These are phyloP conservation scores for Baryphthengus martii DNA, from an alignment of 2,113 vertebrate species.

Conservation along the genomic window DNA sequence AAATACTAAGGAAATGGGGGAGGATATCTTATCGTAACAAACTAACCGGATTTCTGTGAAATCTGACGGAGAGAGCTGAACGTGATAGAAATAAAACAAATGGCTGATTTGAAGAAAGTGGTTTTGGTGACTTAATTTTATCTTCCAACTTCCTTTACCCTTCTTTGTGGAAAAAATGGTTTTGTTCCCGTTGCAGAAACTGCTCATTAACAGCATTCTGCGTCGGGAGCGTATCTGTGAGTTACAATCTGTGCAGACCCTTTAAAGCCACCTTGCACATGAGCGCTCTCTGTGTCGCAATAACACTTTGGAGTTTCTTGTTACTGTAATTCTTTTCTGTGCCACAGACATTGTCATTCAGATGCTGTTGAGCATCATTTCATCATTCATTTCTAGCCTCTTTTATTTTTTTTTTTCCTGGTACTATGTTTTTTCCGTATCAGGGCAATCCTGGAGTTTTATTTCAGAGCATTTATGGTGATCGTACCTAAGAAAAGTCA, in stretches of 20 bases:
- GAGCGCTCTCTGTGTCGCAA: background rate
- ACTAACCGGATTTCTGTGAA: background rate
- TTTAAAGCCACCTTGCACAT: background rate
- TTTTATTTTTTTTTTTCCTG: no score
- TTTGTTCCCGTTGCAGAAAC: background rate
- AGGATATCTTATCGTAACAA: fast-evolving
- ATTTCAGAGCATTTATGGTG: background rate
- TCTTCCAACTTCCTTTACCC: background rate
- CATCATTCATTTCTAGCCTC: background rate
- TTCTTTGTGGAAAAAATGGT: background rate
- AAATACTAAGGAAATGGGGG: background rate
- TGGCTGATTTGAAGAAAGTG: background rate
- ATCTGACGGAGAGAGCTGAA: background rate
- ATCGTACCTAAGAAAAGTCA: background rate
- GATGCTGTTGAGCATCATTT: background rate
- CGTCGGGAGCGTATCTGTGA: background rate
- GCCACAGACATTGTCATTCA: background rate
- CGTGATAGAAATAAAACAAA: background rate
- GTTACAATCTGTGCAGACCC: background rate
- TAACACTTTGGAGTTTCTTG: background rate
- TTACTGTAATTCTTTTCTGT: background rate
- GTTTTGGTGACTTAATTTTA: background rate
- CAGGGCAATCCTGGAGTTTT: background rate
- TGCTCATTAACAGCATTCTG: background rate
- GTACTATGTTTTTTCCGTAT: fast-evolving